Conservation (phyloP, 2,113 vertebrate genomes). For the Piprites chloris region DNA sequence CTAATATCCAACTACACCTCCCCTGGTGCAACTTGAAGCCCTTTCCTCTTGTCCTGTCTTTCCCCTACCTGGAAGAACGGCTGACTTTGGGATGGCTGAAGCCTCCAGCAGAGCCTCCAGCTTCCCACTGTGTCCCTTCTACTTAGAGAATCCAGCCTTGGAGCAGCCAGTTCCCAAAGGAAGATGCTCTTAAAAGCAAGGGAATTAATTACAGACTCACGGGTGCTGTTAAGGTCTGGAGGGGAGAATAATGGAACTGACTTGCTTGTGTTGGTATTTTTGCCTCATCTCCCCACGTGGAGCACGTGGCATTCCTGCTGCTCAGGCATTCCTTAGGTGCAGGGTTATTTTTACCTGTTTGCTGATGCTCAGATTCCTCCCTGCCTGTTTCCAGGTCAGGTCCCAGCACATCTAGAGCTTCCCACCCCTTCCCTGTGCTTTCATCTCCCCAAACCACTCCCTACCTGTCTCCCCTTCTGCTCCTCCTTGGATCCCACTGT, state of each 20-base stretch:
- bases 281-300: neutral
- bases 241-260: neutral
- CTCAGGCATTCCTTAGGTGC: neutral
- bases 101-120: neutral
- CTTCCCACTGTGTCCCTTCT: rapidly evolving
- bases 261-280: neutral
- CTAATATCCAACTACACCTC: neutral
- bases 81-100: neutral
- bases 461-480: neutral
- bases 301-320: neutral
- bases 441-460: neutral
- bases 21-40: neutral
- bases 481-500: neutral
- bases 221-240: neutral
- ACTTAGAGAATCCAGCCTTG: neutral
- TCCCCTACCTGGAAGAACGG: neutral
- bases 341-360: neutral
- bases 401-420: neutral
- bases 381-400: neutral
- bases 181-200: neutral
- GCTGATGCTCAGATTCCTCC: neutral
- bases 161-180: neutral
- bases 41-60: neutral
- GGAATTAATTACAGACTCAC: neutral
- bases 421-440: neutral